These are phyloP conservation scores for Trisateles emortualis DNA, from an alignment of 2,888 invertebrate species.

Conservation along the genomic window DNA sequence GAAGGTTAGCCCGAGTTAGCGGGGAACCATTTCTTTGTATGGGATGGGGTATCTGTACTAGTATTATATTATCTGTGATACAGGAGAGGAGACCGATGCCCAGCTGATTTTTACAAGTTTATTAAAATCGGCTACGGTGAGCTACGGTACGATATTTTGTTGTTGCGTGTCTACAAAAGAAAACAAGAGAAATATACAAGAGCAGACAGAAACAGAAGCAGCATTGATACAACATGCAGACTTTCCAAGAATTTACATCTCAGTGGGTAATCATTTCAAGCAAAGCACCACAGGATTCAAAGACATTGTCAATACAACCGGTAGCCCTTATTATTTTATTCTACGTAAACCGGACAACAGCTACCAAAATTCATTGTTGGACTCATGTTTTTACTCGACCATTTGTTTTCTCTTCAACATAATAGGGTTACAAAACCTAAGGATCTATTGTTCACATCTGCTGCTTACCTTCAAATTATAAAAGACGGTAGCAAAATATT, in stretches of 20 bases:
- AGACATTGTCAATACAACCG: constrained; percentile 68
- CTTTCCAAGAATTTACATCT: constrained; percentile 54
- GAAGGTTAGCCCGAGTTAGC: too few relatives aligned
- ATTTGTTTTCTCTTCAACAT: constrained; percentile 77
- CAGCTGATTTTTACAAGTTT: too few relatives aligned
- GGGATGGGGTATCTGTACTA: too few relatives aligned
- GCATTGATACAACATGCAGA: constrained; percentile 17
- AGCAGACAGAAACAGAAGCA: constrained; percentile 26
- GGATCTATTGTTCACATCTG: constrained; percentile 75
- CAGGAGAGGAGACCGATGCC: too few relatives aligned
- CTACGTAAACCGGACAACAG: constrained; percentile 70
- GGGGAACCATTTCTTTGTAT: too few relatives aligned
- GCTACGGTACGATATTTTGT: too few relatives aligned
- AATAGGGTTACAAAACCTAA: constrained; percentile 75
- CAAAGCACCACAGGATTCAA: constrained; percentile 67
- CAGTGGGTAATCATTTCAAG: constrained; percentile 68
- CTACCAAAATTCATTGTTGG: constrained; percentile 67
- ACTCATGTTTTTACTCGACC: constrained; percentile 66
- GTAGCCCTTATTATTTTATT: constrained; percentile 74
- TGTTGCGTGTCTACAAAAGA: background rate
- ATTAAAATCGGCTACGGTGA: too few relatives aligned
- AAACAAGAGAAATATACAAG: constrained; percentile 1
- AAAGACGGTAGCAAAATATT: constrained; percentile 83
- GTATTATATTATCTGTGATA: too few relatives aligned
- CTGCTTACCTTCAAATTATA: constrained; percentile 68